Evolutionary conservation across 1,140 invertebrate genomes (phyloP), one percentile per base, ranked within the genome.

Genomic region (Acromyrmex heyeri): DNA sequence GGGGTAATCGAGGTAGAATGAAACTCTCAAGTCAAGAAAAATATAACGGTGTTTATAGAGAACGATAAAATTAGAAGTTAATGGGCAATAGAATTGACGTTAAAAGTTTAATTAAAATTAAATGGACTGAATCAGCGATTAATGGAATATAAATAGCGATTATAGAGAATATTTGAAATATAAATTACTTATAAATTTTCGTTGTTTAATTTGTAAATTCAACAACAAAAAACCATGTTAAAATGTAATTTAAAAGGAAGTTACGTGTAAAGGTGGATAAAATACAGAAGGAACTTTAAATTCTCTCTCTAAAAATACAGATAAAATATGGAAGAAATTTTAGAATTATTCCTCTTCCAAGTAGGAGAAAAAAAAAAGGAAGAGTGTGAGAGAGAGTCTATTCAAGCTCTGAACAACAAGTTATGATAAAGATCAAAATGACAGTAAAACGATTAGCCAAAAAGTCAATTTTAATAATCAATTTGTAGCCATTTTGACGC

Each of bases 1-100:
- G 27, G 8, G n/a, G 48, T 67, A 79, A 21, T n/a, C 24, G 44
- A 65, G 27, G 44, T 18, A 65, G 30, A 79, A 79, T 67, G 44
- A 44, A 38, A 59, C 21, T 21, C 78, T 70, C 34, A 30, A 70
- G 50, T 21, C 2, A 81, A 69, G 48, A 79, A 64, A 44, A 81
- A 78, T 65, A 50, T 61, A 38, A 24, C 30, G 30, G 30, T 59
- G 55, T 76, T 76, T 76, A 61, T 14, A 24, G 21, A 38, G 8
- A 44, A 24, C 55, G 34, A 8, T 34, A 76, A 59, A 61, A 76
- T 76, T 57, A 18, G 34, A 61, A 76, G 30, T 61, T 69, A 76
- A 76, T 24, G 8, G 14, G 30, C 73, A 61, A 34, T 76, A 24
- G n/a, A 76, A 59, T 57, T 76, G 21, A 27, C 30, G 5, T 76